phyloP scores from a whole-genome alignment of 2,113 vertebrate species.

The Phoxinus phoxinus region DNA sequence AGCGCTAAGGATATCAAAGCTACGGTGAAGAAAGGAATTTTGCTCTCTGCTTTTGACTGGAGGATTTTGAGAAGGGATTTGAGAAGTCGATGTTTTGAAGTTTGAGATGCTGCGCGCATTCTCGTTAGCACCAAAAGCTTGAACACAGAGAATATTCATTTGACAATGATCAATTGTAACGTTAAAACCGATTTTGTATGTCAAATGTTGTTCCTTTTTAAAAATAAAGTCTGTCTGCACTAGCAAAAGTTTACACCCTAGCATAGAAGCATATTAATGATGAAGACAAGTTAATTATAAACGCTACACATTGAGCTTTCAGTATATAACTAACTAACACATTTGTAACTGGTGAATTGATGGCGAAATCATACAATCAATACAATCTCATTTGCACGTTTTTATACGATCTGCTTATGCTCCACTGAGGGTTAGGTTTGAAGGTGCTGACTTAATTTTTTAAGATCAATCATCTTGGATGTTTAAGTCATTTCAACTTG shows the following conservation, averaged over 20 bases:
- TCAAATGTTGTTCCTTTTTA: background rate
- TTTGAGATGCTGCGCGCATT: background rate
- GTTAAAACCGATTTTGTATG: background rate
- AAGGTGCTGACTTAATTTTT: too few relatives aligned
- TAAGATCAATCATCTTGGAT: too few relatives aligned
- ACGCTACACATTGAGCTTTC: too few relatives aligned
- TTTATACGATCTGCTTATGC: background rate
- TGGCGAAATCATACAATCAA: background rate
- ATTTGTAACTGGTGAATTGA: background rate
- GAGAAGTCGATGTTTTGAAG: background rate
- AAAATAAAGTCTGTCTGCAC: background rate
- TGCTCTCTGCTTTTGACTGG: conserved; percentile 53
- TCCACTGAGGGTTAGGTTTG: background rate
- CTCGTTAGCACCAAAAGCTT: background rate
- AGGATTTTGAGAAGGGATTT: conserved; percentile 19
- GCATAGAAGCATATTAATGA: background rate
- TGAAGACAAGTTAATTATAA: background rate
- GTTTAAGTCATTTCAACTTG: too few relatives aligned
- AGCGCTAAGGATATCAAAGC: conserved; percentile 61
- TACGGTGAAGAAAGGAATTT: conserved; percentile 54
- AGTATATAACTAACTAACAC: background rate
- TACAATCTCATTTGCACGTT: background rate
- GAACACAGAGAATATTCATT: background rate
- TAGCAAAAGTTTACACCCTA: background rate
- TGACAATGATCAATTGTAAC: background rate